These are phyloP conservation scores for Apis cerana DNA, from an alignment of 1,140 invertebrate genomes.

Conservation along the genomic window DNA sequence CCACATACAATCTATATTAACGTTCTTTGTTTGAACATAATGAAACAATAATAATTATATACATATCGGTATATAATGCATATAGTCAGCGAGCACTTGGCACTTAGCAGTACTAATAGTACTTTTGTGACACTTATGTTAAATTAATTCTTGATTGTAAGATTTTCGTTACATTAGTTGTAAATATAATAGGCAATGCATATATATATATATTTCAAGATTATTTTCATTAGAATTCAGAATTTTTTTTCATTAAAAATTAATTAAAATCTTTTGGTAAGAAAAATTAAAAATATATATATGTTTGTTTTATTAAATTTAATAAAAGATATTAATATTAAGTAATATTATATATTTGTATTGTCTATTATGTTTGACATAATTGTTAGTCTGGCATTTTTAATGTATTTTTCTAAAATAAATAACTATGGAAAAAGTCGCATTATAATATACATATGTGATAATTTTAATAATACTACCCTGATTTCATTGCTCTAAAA, in stretches of 20 bases:
- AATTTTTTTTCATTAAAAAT: neutral
- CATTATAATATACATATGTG: slow-evolving; percentile 28
- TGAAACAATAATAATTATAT: slow-evolving; percentile 68
- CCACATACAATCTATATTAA: slow-evolving; percentile 67
- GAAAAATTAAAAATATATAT: neutral
- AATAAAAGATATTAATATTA: neutral
- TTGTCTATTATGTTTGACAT: slow-evolving; percentile 35
- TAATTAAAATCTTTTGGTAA: neutral
- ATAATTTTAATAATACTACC: slow-evolving; percentile 14
- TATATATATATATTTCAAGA: neutral
- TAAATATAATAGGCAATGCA: slow-evolving; percentile 41
- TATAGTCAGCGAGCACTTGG: slow-evolving; percentile 63
- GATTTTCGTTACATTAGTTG: slow-evolving; percentile 41
- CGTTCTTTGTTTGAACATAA: slow-evolving; percentile 69
- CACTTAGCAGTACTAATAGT: slow-evolving; percentile 59
- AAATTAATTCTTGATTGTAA: slow-evolving; percentile 50
- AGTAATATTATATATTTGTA: slow-evolving; percentile 21
- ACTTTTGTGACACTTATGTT: slow-evolving; percentile 45
- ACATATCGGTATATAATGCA: slow-evolving; percentile 69
- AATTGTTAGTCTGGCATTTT: slow-evolving; percentile 53
- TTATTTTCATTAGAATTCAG: too few relatives aligned
- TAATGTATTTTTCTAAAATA: slow-evolving; percentile 58
- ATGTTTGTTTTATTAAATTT: slow-evolving; percentile 14
- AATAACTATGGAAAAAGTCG: slow-evolving; percentile 43
- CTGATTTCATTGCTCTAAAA: neutral